A percentile compares a stretch with the other conserved stretches of the same genome.
These are phyloP conservation scores for Andrena haemorrhoa DNA, from an alignment of 2,888 invertebrate species.

Conservation along the genomic window DNA sequence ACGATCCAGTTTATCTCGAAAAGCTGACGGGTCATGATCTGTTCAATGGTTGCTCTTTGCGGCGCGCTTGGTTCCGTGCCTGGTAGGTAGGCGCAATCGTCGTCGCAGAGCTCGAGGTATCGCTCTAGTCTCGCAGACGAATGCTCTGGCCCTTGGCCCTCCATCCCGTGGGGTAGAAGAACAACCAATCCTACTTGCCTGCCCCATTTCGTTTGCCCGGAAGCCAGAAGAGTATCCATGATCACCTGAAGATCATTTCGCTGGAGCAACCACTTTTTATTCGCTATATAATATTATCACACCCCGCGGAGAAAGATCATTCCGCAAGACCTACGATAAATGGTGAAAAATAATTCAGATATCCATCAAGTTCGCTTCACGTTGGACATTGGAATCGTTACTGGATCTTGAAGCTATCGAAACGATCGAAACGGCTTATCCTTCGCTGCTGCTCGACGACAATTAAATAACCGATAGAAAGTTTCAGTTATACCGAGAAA, in stretches of 20 bases:
- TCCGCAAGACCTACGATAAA: neutral
- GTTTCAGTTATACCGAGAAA: neutral
- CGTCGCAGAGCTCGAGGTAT: slow-evolving; percentile 89
- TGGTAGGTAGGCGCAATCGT: slow-evolving; percentile 89
- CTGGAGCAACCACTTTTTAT: neutral
- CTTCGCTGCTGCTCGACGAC: no score
- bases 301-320: no score
- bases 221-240: slow-evolving; percentile 88
- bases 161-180: slow-evolving; percentile 93
- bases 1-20: slow-evolving; percentile 90
- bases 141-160: slow-evolving; percentile 91
- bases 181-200: slow-evolving; percentile 92
- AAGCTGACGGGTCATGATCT: slow-evolving; percentile 89
- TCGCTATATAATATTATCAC: no score
- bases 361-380: neutral
- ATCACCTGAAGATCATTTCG: slow-evolving; percentile 85
- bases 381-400: neutral
- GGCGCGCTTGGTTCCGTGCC: slow-evolving; percentile 87
- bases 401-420: no score
- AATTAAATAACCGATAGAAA: neutral
- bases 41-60: slow-evolving; percentile 73
- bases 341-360: no score
- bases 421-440: no score
- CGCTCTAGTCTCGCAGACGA: slow-evolving; percentile 90
- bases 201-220: slow-evolving; percentile 94